These are phyloP conservation scores for Cyprinodon brontotheroides DNA, from an alignment of 2,113 vertebrate species.

Conservation along the genomic window DNA sequence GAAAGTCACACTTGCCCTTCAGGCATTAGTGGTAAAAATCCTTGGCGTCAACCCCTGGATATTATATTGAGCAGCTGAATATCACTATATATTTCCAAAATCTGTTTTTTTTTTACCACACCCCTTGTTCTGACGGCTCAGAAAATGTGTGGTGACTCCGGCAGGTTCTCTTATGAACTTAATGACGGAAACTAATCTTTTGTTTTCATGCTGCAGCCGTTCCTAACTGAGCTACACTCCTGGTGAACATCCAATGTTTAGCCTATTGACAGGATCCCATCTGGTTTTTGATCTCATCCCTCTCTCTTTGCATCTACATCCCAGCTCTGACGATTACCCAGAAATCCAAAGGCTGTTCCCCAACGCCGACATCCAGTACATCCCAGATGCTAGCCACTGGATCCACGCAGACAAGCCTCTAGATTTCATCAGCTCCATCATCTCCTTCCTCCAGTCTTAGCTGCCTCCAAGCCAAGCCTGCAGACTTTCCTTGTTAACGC, in stretches of 20 bases:
- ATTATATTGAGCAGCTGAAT: too few relatives aligned
- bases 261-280: too few relatives aligned
- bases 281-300: not conserved
- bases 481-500: conserved; percentile 24
- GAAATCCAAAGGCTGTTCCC: conserved; percentile 91
- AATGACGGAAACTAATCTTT: too few relatives aligned
- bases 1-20: too few relatives aligned
- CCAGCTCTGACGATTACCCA: conserved; percentile 85
- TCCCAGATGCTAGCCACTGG: conserved; percentile 89
- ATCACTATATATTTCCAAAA: too few relatives aligned
- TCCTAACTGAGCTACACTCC: not conserved
- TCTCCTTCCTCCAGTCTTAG: conserved; percentile 84
- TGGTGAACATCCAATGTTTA: not conserved
- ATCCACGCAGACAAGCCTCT: conserved; percentile 91
- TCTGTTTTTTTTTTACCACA: too few relatives aligned
- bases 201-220: too few relatives aligned
- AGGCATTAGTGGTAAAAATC: too few relatives aligned
- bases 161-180: too few relatives aligned
- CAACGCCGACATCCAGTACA: conserved; percentile 83
- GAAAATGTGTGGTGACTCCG: too few relatives aligned
- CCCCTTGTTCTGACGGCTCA: too few relatives aligned
- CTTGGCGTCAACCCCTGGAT: too few relatives aligned
- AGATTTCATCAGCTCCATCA: conserved; percentile 87
- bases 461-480: conserved; percentile 14
- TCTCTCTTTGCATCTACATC: not conserved